Conservation (phyloP, 2,797 vertebrate genomes). For the Spinibarbus caldwelli region DNA sequence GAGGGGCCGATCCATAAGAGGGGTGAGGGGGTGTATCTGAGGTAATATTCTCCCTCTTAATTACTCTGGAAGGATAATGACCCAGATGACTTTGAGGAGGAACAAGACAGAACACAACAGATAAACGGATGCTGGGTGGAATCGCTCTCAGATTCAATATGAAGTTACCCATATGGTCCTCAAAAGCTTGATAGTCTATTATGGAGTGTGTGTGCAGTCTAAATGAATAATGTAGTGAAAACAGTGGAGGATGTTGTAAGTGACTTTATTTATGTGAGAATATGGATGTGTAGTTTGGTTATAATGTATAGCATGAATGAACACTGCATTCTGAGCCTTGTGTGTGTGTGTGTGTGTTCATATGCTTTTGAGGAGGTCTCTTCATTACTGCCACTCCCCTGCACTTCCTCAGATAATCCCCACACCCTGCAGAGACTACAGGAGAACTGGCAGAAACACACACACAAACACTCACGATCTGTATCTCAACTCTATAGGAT, state of each 20-base stretch:
- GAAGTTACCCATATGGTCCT: background rate
- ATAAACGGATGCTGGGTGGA: conserved; percentile 36
- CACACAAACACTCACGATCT: conserved; percentile 58
- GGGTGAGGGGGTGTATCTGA: conserved; percentile 60
- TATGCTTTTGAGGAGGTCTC: conserved; percentile 68
- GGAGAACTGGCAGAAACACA: conserved; percentile 59
- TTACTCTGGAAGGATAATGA: conserved; percentile 63
- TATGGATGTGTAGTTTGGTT: conserved; percentile 10
- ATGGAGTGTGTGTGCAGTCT: background rate
- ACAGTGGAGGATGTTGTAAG: background rate
- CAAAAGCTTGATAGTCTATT: background rate
- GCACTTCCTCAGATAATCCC: conserved; percentile 86
- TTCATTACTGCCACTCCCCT: conserved; percentile 78
- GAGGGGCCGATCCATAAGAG: conserved; percentile 65
- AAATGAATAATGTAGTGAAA: background rate
- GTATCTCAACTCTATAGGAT: conserved; percentile 33
- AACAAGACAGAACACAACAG: conserved; percentile 48
- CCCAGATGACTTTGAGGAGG: conserved; percentile 60
- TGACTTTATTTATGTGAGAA: conserved; percentile 11
- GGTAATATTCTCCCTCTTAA: conserved; percentile 64
- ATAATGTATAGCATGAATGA: conserved; percentile 76
- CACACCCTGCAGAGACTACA: conserved; percentile 64
- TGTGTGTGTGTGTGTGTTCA: conserved; percentile 44
- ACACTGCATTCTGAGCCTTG: conserved; percentile 31
- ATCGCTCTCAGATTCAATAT: background rate